Percentiles rank a stretch among this genome's conserved stretches.
These are phyloP conservation scores for Automeris io DNA, from an alignment of 2,888 invertebrate genomes.

Conservation along the genomic window DNA sequence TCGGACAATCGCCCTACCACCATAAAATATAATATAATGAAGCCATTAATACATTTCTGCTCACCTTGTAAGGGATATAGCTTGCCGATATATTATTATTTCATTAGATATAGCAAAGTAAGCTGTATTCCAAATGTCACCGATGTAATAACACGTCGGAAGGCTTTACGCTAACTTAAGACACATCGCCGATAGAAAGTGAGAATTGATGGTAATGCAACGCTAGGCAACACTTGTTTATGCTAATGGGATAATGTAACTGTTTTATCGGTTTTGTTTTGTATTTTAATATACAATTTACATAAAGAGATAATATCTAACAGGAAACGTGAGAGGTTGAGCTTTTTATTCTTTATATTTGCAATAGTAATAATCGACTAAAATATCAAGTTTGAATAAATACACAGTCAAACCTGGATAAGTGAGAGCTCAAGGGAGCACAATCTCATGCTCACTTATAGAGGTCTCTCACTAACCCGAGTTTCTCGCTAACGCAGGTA, in stretches of 20 bases:
- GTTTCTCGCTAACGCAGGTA: too few relatives aligned
- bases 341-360: neutral
- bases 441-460: too few relatives aligned
- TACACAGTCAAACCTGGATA: too few relatives aligned
- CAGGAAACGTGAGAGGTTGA: neutral
- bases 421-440: too few relatives aligned
- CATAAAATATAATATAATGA: too few relatives aligned
- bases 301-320: constrained; percentile 1
- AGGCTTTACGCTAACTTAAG: constrained; percentile 21
- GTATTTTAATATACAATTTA: neutral
- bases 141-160: constrained; percentile 24
- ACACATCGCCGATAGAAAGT: constrained; percentile 42
- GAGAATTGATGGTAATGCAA: constrained; percentile 33
- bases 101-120: neutral
- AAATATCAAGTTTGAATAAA: too few relatives aligned
- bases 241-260: constrained; percentile 22
- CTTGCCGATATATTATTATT: neutral
- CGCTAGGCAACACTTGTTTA: constrained; percentile 21
- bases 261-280: constrained; percentile 4
- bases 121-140: constrained; percentile 27
- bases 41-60: too few relatives aligned
- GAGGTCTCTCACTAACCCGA: too few relatives aligned
- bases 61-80: too few relatives aligned
- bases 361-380: constrained; percentile 7
- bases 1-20: too few relatives aligned